Percentiles rank a stretch among this genome's conserved stretches.
Conservation (phyloP, 2,797 vertebrate species). For the Enteromius argenteus region DNA sequence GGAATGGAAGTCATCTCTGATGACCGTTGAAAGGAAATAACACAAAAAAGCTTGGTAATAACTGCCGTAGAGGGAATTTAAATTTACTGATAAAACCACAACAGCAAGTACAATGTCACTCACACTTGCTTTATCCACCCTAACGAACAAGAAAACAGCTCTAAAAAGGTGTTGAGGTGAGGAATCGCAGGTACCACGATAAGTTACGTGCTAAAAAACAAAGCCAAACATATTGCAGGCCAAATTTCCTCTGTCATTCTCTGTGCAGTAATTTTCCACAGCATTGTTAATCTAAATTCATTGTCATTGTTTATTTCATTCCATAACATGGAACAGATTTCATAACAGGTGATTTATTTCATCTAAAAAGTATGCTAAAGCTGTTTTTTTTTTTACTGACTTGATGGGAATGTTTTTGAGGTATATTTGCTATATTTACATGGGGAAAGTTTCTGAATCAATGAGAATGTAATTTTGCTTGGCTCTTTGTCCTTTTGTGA, state of each 20-base stretch:
- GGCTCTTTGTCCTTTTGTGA: constrained; percentile 4
- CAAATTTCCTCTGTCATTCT: constrained; percentile 67
- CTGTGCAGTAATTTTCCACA: constrained; percentile 72
- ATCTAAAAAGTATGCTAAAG: constrained; percentile 63
- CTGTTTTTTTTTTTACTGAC: constrained; percentile 62
- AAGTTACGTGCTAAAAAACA: constrained; percentile 74
- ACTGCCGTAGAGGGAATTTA: neutral
- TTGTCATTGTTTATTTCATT: constrained; percentile 73
- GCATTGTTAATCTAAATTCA: constrained; percentile 78
- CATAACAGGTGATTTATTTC: constrained; percentile 77
- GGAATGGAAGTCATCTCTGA: neutral
- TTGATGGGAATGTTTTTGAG: constrained; percentile 33
- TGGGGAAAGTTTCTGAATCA: constrained; percentile 22
- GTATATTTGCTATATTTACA: constrained; percentile 18
- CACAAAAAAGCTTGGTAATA: neutral
- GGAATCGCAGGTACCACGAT: constrained; percentile 75
- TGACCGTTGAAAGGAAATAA: neutral
- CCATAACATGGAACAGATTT: constrained; percentile 61
- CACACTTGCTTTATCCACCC: constrained; percentile 70
- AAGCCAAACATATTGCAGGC: constrained; percentile 76
- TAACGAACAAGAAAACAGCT: constrained; percentile 82
- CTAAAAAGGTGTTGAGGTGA: constrained; percentile 76
- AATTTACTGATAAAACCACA: neutral
- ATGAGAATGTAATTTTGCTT: neutral
- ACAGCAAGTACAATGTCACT: constrained; percentile 61